These are phyloP conservation scores for Gobio gobio DNA, from an alignment of 2,113 vertebrate species.

Conservation along the genomic window DNA sequence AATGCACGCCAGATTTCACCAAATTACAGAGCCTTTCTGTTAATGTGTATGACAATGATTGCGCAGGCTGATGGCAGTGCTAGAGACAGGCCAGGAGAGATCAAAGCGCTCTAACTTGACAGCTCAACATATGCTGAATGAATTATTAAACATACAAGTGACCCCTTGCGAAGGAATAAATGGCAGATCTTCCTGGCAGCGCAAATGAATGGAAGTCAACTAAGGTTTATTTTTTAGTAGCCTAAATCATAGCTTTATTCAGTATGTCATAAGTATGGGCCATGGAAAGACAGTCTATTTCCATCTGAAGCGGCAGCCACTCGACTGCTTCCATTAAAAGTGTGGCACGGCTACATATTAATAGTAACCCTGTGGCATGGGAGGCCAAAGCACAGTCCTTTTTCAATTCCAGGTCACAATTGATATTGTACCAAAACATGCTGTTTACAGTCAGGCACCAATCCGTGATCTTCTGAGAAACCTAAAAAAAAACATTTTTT, in stretches of 20 bases:
- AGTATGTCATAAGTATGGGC: slow-evolving; percentile 66
- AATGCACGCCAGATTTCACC: slow-evolving; percentile 4
- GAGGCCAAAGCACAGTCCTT: slow-evolving; percentile 5
- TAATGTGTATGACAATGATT: slow-evolving; percentile 12
- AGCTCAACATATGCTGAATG: slow-evolving; percentile 78
- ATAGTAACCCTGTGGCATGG: neutral
- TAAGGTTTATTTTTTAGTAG: slow-evolving; percentile 71
- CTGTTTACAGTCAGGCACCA: neutral
- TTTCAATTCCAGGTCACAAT: neutral
- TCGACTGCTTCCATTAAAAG: slow-evolving; percentile 50
- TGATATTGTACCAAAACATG: neutral
- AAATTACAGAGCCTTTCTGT: slow-evolving; percentile 22
- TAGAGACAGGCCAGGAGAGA: slow-evolving; percentile 71
- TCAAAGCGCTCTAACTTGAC: slow-evolving; percentile 73
- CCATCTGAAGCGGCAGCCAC: slow-evolving; percentile 54
- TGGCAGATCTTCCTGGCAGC: slow-evolving; percentile 71
- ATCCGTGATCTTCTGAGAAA: neutral
- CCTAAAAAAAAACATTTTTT: neutral
- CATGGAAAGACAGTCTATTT: slow-evolving; percentile 50
- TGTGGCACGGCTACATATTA: neutral
- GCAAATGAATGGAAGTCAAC: slow-evolving; percentile 61
- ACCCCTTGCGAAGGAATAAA: slow-evolving; percentile 77
- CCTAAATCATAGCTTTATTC: slow-evolving; percentile 67
- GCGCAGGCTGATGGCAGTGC: slow-evolving; percentile 67
- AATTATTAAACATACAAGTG: slow-evolving; percentile 82